Evolutionary conservation across 2,888 invertebrate genomes (phyloP).

Genomic region (Drosophila multiciliata): DNA sequence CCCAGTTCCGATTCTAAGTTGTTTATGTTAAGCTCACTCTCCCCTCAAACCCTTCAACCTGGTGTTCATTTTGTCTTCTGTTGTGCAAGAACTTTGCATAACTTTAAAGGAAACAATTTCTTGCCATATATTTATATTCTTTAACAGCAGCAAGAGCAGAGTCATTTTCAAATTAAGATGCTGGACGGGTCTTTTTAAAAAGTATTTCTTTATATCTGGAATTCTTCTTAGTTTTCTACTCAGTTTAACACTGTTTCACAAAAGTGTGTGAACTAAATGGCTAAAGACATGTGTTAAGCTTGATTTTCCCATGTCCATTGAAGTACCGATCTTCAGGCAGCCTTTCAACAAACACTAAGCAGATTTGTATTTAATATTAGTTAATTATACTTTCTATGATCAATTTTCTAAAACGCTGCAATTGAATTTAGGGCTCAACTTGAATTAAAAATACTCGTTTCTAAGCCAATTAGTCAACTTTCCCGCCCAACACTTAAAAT

Average conservation of each 20-base stretch:
- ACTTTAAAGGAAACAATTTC: constrained; percentile 24
- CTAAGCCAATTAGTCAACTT: constrained; percentile 33
- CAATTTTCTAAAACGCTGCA: not conserved
- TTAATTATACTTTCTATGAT: not conserved
- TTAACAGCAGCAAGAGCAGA: not conserved
- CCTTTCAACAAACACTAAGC: not conserved
- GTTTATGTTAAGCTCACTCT: constrained; percentile 57
- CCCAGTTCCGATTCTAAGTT: constrained; percentile 56
- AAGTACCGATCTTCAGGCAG: not conserved
- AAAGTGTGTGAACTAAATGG: constrained; percentile 20
- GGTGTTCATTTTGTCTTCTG: constrained; percentile 22
- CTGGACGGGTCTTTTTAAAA: not conserved
- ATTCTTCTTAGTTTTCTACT: not conserved
- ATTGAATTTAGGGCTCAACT: constrained; percentile 1
- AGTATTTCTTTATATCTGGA: not conserved
- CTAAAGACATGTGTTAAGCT: not conserved
- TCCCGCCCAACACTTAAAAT: constrained; percentile 4
- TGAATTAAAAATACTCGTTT: not conserved
- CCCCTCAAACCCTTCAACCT: constrained; percentile 26
- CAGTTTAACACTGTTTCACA: constrained; percentile 18
- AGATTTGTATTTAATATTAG: not conserved
- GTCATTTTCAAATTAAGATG: not conserved
- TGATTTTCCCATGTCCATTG: not conserved
- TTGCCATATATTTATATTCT: not conserved
- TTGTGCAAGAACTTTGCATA: constrained; percentile 53